phyloP scores from a whole-genome alignment of 2,888 invertebrate genomes.

The Helicoverpa assulta region DNA sequence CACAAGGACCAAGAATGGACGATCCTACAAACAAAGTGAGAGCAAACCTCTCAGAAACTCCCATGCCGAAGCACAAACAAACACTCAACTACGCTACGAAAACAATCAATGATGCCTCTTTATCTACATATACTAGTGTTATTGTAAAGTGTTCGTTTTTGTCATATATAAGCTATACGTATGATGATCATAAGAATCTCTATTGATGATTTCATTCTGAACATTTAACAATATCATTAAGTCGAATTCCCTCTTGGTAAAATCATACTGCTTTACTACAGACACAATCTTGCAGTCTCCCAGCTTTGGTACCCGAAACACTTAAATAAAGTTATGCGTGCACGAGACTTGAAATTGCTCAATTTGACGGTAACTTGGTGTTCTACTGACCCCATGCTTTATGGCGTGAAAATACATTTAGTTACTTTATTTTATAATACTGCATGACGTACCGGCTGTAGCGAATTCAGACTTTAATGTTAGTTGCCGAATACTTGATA shows the following conservation, averaged over 20 bases:
- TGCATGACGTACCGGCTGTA: constrained; percentile 27
- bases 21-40: constrained; percentile 28
- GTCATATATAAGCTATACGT: no score
- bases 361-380: constrained; percentile 52
- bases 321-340: constrained; percentile 41
- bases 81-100: constrained; percentile 36
- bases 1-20: constrained; percentile 12
- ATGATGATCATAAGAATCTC: no score
- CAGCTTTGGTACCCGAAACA: constrained; percentile 21
- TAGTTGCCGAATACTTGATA: not conserved
- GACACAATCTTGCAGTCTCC: not conserved
- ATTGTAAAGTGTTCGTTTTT: no score
- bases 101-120: constrained; percentile 23
- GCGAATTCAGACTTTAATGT: constrained; percentile 15
- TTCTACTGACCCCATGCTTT: constrained; percentile 54
- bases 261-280: no score
- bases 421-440: constrained; percentile 45
- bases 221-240: no score
- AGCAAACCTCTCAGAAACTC: constrained; percentile 45
- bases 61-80: constrained; percentile 59
- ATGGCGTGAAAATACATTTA: constrained; percentile 42
- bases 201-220: no score
- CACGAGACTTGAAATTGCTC: constrained; percentile 43
- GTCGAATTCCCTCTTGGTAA: no score
- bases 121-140: constrained; percentile 2